These are phyloP conservation scores for Herpetotheres cachinnans DNA, from an alignment of 2,113 vertebrate species.

Conservation along the genomic window DNA sequence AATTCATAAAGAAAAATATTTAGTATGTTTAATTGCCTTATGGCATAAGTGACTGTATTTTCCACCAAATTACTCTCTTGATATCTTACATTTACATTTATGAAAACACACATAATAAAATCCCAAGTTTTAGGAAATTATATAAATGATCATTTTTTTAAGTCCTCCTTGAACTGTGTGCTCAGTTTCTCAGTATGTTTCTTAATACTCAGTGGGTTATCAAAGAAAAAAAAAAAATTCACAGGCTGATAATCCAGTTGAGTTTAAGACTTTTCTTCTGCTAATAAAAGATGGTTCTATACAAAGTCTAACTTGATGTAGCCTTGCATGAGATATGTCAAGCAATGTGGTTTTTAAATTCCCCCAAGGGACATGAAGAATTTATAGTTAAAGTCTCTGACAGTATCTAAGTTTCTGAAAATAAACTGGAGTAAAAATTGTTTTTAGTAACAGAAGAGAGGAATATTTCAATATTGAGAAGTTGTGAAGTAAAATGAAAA, in stretches of 20 bases:
- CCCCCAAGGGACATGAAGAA: neutral
- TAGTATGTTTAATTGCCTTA: neutral
- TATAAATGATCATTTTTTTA: neutral
- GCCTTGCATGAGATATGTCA: neutral
- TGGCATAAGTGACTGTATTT: neutral
- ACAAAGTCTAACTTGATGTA: neutral
- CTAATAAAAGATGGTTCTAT: neutral
- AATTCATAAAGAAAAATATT: neutral
- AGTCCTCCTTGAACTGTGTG: neutral
- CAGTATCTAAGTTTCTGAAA: neutral
- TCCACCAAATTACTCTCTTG: neutral
- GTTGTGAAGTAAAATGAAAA: neutral
- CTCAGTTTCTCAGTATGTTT: neutral
- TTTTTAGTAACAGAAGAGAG: neutral
- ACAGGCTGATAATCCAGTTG: neutral
- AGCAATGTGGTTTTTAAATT: neutral
- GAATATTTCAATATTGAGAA: neutral
- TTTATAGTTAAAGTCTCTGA: neutral
- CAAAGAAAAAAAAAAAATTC: neutral
- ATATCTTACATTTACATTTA: neutral
- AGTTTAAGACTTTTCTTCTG: neutral
- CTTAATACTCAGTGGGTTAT: neutral
- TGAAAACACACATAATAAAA: neutral
- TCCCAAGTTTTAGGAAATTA: neutral
- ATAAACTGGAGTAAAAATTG: neutral